phyloP scores from a whole-genome alignment of 2,797 vertebrate genomes.

The Manis javanica region DNA sequence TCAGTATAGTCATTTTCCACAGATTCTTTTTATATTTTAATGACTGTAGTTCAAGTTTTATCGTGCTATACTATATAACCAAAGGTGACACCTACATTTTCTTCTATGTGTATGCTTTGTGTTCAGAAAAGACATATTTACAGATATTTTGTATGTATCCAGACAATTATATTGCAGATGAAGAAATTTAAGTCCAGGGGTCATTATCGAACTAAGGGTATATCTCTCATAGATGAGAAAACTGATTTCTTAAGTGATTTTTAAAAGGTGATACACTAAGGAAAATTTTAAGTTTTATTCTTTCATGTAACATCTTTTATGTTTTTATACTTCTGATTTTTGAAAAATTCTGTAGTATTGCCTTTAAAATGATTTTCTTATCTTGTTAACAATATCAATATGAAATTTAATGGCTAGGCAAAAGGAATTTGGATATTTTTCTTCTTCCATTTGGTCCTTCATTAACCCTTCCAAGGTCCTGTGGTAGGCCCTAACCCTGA shows the following conservation, averaged over 20 bases:
- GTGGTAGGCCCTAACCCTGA: not conserved
- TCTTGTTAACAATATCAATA: not conserved
- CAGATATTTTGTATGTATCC: not conserved
- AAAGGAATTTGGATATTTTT: not conserved
- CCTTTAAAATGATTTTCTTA: conserved; percentile 37
- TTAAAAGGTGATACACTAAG: not conserved
- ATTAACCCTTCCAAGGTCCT: not conserved
- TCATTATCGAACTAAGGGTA: not conserved
- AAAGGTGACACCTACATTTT: not conserved
- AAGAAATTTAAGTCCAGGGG: not conserved
- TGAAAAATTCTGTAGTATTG: not conserved
- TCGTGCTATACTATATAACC: not conserved
- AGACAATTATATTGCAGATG: not conserved
- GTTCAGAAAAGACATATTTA: conserved; percentile 13
- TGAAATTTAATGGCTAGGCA: not conserved
- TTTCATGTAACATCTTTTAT: not conserved
- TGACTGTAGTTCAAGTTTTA: conserved; percentile 28
- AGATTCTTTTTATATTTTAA: conserved; percentile 15
- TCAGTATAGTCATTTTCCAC: not conserved
- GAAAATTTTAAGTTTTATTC: not conserved
- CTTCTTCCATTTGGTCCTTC: not conserved
- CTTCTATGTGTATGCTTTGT: not conserved
- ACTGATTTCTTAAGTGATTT: conserved; percentile 33
- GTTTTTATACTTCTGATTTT: not conserved
- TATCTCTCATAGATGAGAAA: not conserved